These are phyloP conservation scores for Coptodon bakossiorum DNA, from an alignment of 2,113 vertebrate species.

Conservation along the genomic window DNA sequence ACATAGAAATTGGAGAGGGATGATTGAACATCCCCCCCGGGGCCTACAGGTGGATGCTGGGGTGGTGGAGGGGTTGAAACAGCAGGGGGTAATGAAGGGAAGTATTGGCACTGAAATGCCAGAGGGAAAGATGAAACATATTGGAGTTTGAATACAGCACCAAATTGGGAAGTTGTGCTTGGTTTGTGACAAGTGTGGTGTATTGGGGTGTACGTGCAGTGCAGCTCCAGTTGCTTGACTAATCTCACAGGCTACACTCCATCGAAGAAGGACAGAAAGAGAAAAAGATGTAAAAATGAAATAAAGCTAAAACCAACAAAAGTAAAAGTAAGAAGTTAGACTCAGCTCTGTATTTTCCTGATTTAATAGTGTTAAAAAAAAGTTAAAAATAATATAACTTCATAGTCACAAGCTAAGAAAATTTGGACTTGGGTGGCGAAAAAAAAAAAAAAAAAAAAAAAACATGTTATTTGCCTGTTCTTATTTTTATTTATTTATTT, in stretches of 20 bases:
- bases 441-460: neutral
- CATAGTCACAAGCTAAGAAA: neutral
- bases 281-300: neutral
- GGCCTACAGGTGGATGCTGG: neutral
- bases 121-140: neutral
- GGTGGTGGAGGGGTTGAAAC: neutral
- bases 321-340: neutral
- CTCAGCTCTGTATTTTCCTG: neutral
- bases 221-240: neutral
- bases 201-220: neutral
- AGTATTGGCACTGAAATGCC: neutral
- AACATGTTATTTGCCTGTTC: neutral
- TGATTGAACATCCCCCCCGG: neutral
- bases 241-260: neutral
- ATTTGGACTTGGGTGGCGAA: neutral
- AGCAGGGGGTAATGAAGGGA: neutral
- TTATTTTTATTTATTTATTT: neutral
- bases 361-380: neutral
- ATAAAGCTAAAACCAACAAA: neutral
- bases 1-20: neutral
- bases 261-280: neutral
- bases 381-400: neutral
- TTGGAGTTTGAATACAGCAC: neutral
- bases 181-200: neutral
- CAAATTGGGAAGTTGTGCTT: neutral